Evolutionary conservation across 2,888 invertebrate species (phyloP), one percentile per base, ranked within the genome.

Genomic region (Heliothis peltigera): DNA sequence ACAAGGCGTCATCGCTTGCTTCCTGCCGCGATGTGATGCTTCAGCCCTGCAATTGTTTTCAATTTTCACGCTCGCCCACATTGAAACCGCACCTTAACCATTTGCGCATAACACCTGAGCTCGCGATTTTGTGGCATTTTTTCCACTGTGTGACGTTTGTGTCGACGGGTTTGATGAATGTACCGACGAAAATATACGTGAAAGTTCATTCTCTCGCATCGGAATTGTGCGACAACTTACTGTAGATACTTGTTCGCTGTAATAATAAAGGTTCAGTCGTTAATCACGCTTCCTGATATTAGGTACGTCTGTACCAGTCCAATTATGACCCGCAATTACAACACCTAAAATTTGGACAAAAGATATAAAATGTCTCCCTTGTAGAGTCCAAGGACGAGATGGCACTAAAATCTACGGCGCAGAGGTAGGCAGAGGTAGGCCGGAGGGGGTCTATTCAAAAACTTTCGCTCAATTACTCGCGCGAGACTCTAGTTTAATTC

Each of bases 381-480:
- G 42, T 58, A 70, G 64, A 68, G 71, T 66, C 70, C 75, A 62
- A 70, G 72, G 72, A 64, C 67, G 57, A 68, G 60, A 66, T 48
- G 70, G 44, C 69, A 74, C 78, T 77, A 73, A 73, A 71, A 69
- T 70, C 70, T 74, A 70, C 79, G 56, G 49, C 35, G 17, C 47
- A 42, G 28, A 49, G 70, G 55, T 54, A 62, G 39, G n/a, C n/a
- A n/a, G n/a, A n/a, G n/a, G n/a, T 51, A 39, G 2, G 18, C 21
- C 6, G 49, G 39, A 12, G 46, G 44, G 54, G 64, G 62, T 48
- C 70, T 75, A 79, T 84, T 83, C 84, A 80, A 81, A 84, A 84
- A 84, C 79, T 80, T 83, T 79, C 77, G 70, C 77, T 74, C 81
- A 79, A 83, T 84, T 79, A 79, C 81, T 74, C 75, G 77, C 70